phyloP scores from a whole-genome alignment of 2,797 vertebrate species.

The Psittacula derbiana region DNA sequence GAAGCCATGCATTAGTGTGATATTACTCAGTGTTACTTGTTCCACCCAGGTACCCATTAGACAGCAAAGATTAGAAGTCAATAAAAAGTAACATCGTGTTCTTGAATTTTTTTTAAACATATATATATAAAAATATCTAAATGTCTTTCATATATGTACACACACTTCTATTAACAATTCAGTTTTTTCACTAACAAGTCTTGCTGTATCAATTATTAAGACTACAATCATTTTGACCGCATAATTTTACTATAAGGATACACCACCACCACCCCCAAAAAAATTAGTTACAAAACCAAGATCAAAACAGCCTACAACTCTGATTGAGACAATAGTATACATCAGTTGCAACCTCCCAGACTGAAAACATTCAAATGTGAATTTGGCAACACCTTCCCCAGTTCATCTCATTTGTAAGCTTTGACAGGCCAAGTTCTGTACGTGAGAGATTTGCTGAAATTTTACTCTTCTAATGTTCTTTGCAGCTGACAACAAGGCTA shows the following conservation, averaged over 20 bases:
- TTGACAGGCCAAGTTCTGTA: not conserved
- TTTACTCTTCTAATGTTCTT: not conserved
- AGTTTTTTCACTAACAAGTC: not conserved
- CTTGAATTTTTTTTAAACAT: not conserved
- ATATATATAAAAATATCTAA: not conserved
- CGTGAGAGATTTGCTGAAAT: not conserved
- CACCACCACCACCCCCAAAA: fast-evolving
- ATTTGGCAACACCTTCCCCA: not conserved
- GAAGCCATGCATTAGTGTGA: not conserved
- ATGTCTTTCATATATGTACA: fast-evolving
- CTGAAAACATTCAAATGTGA: not conserved
- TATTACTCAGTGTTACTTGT: not conserved
- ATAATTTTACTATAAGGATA: not conserved
- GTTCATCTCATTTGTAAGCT: not conserved
- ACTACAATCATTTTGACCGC: not conserved
- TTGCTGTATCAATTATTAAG: not conserved
- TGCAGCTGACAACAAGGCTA: not conserved
- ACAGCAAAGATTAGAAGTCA: not conserved
- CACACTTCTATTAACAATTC: not conserved
- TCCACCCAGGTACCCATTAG: not conserved
- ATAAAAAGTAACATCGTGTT: not conserved
- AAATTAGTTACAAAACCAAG: not conserved
- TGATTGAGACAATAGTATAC: not conserved
- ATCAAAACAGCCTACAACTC: not conserved
- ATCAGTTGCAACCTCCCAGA: not conserved